Conservation (phyloP, 2,888 invertebrate species). For the Cancer borealis region DNA sequence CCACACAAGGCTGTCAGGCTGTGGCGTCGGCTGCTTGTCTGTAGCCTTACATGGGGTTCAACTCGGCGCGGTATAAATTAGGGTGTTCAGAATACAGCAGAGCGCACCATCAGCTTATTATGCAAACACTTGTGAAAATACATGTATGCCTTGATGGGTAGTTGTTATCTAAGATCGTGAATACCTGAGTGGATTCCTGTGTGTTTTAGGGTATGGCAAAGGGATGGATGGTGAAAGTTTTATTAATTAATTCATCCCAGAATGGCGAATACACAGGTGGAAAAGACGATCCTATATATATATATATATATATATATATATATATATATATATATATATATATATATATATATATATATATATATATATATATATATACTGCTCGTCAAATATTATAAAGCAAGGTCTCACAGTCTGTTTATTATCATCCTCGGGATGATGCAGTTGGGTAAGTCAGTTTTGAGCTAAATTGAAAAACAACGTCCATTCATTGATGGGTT, state of each 20-base stretch:
- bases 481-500: background rate
- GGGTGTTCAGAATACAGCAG: conserved; percentile 52
- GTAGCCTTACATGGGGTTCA: background rate
- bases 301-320: too few relatives aligned
- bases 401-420: background rate
- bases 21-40: conserved; percentile 42
- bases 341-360: too few relatives aligned
- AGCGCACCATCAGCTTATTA: conserved; percentile 35
- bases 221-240: background rate
- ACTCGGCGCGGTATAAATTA: conserved; percentile 56
- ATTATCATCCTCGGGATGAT: background rate
- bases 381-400: background rate
- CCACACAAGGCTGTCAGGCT: conserved; percentile 35
- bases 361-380: too few relatives aligned
- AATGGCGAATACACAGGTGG: background rate
- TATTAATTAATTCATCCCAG: background rate
- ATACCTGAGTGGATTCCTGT: background rate
- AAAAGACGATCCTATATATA: background rate
- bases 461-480: background rate
- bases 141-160: conserved; percentile 10
- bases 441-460: background rate
- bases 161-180: background rate
- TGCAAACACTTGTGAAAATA: conserved; percentile 50
- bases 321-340: too few relatives aligned
- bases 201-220: background rate